Percentiles rank a stretch among this genome's conserved stretches.
Evolutionary conservation across 2,113 vertebrate genomes (phyloP).

Genomic region (Brachypodius melanocephalos): DNA sequence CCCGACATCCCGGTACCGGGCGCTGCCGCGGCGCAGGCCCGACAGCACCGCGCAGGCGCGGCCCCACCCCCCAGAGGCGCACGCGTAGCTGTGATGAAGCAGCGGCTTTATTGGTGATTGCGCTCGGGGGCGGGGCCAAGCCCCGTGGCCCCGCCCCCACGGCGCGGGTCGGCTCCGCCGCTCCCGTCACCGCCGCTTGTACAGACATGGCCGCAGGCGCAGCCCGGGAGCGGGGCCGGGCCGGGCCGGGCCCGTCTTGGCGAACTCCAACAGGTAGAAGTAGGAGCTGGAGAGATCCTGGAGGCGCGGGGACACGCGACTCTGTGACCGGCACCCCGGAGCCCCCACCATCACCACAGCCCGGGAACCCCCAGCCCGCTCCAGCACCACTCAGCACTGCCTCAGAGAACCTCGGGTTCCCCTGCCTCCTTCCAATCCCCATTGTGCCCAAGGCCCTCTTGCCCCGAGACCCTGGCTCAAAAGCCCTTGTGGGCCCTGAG

Average conservation of each 20-base stretch:
- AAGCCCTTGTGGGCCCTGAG: not conserved
- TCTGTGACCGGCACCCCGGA: not conserved
- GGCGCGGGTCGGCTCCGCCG: not conserved
- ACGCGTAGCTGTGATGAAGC: not conserved
- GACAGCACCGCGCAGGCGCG: not conserved
- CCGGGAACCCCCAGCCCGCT: not conserved
- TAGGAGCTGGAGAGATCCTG: slow-evolving; percentile 84
- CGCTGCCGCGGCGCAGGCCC: not conserved
- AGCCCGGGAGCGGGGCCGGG: slow-evolving; percentile 30
- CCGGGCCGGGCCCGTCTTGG: slow-evolving; percentile 71
- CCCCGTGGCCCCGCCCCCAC: accelerated
- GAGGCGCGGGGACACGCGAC: not conserved
- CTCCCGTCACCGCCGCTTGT: slow-evolving; percentile 75
- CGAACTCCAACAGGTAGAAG: slow-evolving; percentile 87
- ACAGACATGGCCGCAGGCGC: not conserved
- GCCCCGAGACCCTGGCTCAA: not conserved
- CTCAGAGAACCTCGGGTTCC: too few relatives aligned
- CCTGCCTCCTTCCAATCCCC: not conserved
- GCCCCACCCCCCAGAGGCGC: not conserved
- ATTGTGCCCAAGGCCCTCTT: not conserved
- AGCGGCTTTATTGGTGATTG: not conserved
- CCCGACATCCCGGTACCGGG: not conserved
- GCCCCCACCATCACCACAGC: not conserved
- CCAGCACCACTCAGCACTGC: too few relatives aligned
- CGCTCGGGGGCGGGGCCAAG: not conserved